phyloP scores from a whole-genome alignment of 1,140 invertebrate genomes.

The Tribolium madens region DNA sequence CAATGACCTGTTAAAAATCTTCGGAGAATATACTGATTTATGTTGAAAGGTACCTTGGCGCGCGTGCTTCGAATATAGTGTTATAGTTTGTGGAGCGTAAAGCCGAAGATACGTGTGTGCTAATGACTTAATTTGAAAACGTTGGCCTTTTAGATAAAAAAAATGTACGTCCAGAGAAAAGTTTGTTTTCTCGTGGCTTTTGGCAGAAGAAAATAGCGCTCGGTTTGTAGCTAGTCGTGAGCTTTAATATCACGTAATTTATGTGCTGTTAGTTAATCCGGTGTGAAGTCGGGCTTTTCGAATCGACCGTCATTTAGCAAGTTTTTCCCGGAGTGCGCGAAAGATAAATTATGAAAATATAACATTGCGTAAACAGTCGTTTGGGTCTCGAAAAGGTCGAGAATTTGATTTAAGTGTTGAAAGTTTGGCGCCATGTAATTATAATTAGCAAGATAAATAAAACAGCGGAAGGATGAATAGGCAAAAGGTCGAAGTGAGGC shows the following conservation, averaged over 20 bases:
- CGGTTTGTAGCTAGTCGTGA: not conserved
- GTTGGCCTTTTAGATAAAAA: not conserved
- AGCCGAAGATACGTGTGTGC: conserved; percentile 24
- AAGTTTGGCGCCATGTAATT: conserved; percentile 41
- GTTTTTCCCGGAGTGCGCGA: not conserved
- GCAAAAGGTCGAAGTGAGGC: conserved; percentile 28
- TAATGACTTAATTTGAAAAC: conserved; percentile 35
- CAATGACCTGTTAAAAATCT: not conserved
- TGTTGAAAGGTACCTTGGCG: conserved; percentile 18
- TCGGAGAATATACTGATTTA: conserved; percentile 26
- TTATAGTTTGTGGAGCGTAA: conserved; percentile 26
- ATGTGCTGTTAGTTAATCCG: conserved; percentile 31
- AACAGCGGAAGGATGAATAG: conserved; percentile 41
- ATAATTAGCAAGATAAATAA: conserved; percentile 54
- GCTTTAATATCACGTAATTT: conserved; percentile 31
- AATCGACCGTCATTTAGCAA: conserved; percentile 18
- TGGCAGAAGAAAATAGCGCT: not conserved
- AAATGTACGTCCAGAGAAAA: not conserved
- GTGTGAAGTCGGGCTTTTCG: conserved; percentile 25
- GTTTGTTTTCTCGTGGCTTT: not conserved
- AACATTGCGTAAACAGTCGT: conserved; percentile 19
- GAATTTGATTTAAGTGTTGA: conserved; percentile 35
- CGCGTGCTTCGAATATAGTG: conserved; percentile 26
- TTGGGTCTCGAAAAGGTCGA: not conserved
- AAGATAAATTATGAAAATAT: conserved; percentile 28